Base-by-base conservation (phyloP, 2,797 vertebrate genomes). In the Phrynocephalus vlangalii region DNA sequence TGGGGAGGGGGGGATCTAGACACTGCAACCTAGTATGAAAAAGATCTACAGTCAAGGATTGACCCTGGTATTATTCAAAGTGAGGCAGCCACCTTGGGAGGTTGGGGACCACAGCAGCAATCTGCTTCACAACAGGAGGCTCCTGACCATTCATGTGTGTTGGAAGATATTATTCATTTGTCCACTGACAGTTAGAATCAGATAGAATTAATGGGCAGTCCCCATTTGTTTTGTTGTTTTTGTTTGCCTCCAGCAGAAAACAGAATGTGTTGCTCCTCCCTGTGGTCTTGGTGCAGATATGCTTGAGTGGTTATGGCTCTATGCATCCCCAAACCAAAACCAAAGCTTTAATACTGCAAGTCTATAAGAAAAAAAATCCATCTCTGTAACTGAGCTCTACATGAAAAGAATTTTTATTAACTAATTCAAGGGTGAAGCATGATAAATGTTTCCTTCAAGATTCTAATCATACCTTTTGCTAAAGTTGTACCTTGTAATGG, bases 401-500 rank as follows among this genome's bases (percentile, higher is more conserved):
- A 88, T 90, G 90, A 87, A 93, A 93, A 91, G 50, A 92, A 87
- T 90, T 93, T 94, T 92, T 93, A 93, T 94, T 93, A 94, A 87
- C 91, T 91, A 89, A 93, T 92, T 93, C 91, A 91, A 80, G 86
- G 87, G 83, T 88, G 82, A 92, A 95, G 85, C 75, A 92, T 77
- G 76, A 91, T 44, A 0, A 92, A 93, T 87, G 85, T 86, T 77
- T 86, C 85, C 67, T 86, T 94, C 88, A 85, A 87, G 82, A 92
- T 79, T 89, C 79, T 86, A 68, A 70, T 63, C 68, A 66, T 91
- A 83, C 90, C 87, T 93, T 92, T 87, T 79, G 3, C 90, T 87
- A 82, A 60, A 90, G 80, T 77, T 77, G 67, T 79, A 90, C 91
- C 83, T 87, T 86, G 81, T 90, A 92, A 93, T 90, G 91, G 77